Percentiles rank a stretch among this genome's conserved stretches.
These are phyloP conservation scores for Hephaestus fuliginosus DNA, from an alignment of 2,797 vertebrate genomes.

Conservation along the genomic window DNA sequence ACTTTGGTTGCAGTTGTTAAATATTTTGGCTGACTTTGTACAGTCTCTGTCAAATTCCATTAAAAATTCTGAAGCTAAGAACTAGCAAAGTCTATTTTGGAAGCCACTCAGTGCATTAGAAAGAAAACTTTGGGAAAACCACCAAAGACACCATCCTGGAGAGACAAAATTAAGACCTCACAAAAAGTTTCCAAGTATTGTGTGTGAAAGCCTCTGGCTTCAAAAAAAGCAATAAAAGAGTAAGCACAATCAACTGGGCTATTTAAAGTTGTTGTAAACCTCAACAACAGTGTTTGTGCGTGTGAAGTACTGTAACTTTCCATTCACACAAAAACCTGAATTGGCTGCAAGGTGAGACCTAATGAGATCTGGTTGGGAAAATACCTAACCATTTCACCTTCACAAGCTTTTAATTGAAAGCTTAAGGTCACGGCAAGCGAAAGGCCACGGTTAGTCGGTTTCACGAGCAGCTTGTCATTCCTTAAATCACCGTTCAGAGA, in stretches of 20 bases:
- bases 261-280: background rate
- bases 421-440: slow-evolving; percentile 43
- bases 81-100: background rate
- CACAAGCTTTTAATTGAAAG: slow-evolving; percentile 52
- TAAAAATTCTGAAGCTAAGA: no score
- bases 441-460: slow-evolving; percentile 31
- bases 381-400: slow-evolving; percentile 42
- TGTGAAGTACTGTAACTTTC: background rate
- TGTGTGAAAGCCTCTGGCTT: background rate
- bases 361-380: slow-evolving; percentile 27
- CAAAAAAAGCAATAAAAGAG: background rate
- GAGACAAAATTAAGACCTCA: background rate
- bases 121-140: background rate
- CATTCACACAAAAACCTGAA: background rate
- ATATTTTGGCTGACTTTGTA: background rate
- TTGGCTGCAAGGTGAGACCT: background rate
- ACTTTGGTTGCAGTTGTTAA: background rate
- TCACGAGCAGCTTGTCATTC: slow-evolving; percentile 22
- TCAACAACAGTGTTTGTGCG: background rate
- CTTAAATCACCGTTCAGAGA: slow-evolving; percentile 23
- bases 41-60: background rate
- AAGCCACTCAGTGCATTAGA: background rate
- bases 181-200: background rate
- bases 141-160: background rate
- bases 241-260: background rate